Evolutionary conservation across 1,140 invertebrate genomes (phyloP).

Genomic region (Leptinotarsa undecemlineata): DNA sequence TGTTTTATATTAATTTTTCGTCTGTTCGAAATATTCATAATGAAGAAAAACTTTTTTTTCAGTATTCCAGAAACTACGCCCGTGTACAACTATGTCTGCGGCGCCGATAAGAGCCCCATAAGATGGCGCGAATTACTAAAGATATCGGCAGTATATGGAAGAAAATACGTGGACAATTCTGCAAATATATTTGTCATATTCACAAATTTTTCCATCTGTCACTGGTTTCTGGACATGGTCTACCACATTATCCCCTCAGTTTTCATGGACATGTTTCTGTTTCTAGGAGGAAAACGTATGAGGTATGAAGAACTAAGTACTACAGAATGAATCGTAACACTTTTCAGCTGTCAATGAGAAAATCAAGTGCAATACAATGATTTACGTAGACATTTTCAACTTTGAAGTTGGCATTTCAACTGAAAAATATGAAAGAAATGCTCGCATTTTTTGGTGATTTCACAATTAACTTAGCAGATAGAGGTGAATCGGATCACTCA

Average conservation of each 20-base stretch:
- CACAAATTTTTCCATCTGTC: constrained; percentile 57
- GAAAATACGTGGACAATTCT: constrained; percentile 57
- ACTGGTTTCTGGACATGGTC: constrained; percentile 57
- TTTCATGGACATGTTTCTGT: constrained; percentile 57
- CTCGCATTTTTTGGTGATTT: too few relatives aligned
- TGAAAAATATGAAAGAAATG: too few relatives aligned
- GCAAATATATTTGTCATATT: constrained; percentile 63
- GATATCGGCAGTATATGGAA: constrained; percentile 57
- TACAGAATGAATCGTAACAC: too few relatives aligned
- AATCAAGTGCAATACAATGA: too few relatives aligned
- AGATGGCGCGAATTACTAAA: constrained; percentile 66
- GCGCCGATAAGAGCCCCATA: constrained; percentile 67
- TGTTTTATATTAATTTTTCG: too few relatives aligned
- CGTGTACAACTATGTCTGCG: constrained; percentile 75
- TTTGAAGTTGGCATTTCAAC: too few relatives aligned
- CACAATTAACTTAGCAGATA: too few relatives aligned
- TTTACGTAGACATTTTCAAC: too few relatives aligned
- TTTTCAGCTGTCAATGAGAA: too few relatives aligned
- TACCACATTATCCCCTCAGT: constrained; percentile 65
- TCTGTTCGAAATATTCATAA: too few relatives aligned
- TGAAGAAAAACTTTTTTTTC: not conserved
- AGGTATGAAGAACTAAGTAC: not conserved
- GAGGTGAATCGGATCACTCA: too few relatives aligned
- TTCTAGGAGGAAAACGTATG: not conserved
- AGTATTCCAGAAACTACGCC: constrained; percentile 58